Conservation (phyloP, 2,113 vertebrate species). For the Canis aureus region DNA sequence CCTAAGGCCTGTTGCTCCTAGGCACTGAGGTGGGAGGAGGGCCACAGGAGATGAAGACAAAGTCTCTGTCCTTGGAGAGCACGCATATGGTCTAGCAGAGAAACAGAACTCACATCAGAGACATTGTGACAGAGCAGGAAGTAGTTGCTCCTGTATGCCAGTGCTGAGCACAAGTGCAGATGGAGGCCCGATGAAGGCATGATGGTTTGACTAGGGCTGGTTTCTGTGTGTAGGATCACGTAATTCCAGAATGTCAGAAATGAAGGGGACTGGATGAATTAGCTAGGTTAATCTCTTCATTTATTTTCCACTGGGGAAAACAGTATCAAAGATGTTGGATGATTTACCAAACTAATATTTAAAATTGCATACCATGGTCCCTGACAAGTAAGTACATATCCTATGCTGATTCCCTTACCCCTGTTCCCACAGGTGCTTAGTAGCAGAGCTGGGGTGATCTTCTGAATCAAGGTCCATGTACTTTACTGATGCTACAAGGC, state of each 20-base stretch:
- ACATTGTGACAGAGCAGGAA: slow-evolving; percentile 25
- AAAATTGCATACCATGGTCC: not conserved
- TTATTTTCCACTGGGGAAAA: slow-evolving; percentile 31
- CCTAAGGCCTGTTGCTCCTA: not conserved
- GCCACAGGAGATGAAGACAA: not conserved
- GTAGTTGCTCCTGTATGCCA: not conserved
- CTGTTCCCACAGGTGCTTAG: not conserved
- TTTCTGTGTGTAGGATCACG: not conserved
- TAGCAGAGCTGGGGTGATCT: not conserved
- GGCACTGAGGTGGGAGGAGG: not conserved
- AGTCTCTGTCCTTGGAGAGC: not conserved
- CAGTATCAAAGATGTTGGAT: not conserved
- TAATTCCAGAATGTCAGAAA: not conserved
- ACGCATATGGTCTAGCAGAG: not conserved
- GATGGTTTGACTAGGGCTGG: not conserved
- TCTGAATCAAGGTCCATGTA: not conserved
- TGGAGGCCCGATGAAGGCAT: not conserved
- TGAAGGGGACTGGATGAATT: not conserved
- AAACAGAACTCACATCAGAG: not conserved
- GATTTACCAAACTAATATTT: not conserved
- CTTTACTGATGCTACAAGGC: not conserved
- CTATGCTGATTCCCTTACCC: not conserved
- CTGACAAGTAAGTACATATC: not conserved
- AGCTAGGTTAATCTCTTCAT: not conserved
- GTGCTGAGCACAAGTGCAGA: not conserved